These are phyloP conservation scores for Drosophila robusta DNA, from an alignment of 2,888 invertebrate genomes.

Conservation along the genomic window DNA sequence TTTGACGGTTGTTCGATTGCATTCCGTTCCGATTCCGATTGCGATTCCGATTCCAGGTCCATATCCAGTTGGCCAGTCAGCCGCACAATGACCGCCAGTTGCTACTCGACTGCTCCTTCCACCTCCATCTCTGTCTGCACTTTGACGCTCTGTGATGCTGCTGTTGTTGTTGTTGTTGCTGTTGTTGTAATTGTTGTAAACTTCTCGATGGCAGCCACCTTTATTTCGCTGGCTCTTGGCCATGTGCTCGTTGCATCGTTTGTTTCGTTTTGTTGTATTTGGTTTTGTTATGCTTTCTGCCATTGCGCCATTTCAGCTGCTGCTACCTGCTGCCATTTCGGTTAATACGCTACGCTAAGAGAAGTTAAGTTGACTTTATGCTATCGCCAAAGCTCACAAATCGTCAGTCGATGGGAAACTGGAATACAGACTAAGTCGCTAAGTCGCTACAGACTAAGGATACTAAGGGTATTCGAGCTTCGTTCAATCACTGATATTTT, in stretches of 20 bases:
- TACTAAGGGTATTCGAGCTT: conserved; percentile 16
- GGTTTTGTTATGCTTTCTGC: conserved; percentile 40
- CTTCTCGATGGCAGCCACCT: conserved; percentile 44
- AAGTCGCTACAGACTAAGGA: too few relatives aligned
- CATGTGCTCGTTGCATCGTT: conserved; percentile 30
- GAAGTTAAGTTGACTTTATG: not conserved
- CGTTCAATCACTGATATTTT: not conserved
- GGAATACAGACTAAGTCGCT: too few relatives aligned
- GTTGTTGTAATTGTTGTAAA: conserved; percentile 29
- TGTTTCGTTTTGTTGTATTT: conserved; percentile 46
- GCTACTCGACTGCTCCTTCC: conserved; percentile 25
- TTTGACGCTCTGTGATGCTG: not conserved
- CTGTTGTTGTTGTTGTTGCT: too few relatives aligned
- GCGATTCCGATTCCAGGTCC: not conserved
- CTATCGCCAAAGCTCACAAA: not conserved
- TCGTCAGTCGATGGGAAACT: too few relatives aligned
- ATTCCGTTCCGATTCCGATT: not conserved
- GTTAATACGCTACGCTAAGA: conserved; percentile 22
- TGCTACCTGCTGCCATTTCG: conserved; percentile 35
- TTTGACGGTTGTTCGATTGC: conserved; percentile 28
- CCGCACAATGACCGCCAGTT: conserved; percentile 64
- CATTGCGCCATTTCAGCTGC: conserved; percentile 42
- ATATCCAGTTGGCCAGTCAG: conserved; percentile 47
- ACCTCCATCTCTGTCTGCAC: not conserved
- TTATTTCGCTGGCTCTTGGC: conserved; percentile 49